A percentile compares a stretch with the other conserved stretches of the same genome.
Conservation (phyloP, 2,797 vertebrate species). For the Apogon hyalosoma region DNA sequence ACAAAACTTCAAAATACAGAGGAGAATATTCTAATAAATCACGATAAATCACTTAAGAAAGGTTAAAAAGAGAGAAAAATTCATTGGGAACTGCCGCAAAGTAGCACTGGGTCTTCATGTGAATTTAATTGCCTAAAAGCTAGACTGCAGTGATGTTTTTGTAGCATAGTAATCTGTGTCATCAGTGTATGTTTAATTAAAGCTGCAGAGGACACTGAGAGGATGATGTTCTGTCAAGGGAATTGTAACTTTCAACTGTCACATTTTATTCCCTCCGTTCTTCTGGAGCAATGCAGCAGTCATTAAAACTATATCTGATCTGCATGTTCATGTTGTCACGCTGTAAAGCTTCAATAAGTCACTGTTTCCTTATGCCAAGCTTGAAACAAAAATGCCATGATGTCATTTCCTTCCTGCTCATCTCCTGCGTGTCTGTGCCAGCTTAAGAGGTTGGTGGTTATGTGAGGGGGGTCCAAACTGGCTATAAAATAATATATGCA, state of each 20-base stretch:
- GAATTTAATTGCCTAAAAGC: too few species aligned
- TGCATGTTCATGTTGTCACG: conserved; percentile 22
- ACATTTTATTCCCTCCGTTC: conserved; percentile 28
- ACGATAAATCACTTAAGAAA: too few species aligned
- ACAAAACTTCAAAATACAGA: too few species aligned
- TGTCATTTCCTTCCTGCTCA: conserved; percentile 67
- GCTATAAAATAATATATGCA: conserved; percentile 52
- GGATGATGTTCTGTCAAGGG: not conserved
- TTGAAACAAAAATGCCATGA: conserved; percentile 54
- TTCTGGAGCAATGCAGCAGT: not conserved
- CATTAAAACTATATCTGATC: conserved; percentile 35
- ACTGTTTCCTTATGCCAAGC: conserved; percentile 28
- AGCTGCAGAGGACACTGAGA: not conserved
- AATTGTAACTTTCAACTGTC: conserved; percentile 9
- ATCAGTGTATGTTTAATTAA: too few species aligned
- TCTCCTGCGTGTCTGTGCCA: conserved; percentile 42
- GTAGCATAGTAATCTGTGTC: too few species aligned
- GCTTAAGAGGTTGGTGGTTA: conserved; percentile 32
- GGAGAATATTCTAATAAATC: too few species aligned
- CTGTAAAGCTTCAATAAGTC: conserved; percentile 7
- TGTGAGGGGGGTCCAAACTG: conserved; percentile 40
- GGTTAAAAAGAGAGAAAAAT: too few species aligned
- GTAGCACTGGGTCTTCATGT: too few species aligned
- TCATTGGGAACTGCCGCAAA: too few species aligned
- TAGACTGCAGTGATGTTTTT: not conserved